These are phyloP conservation scores for Epinotia nisella DNA, from an alignment of 2,888 invertebrate species.

Conservation along the genomic window DNA sequence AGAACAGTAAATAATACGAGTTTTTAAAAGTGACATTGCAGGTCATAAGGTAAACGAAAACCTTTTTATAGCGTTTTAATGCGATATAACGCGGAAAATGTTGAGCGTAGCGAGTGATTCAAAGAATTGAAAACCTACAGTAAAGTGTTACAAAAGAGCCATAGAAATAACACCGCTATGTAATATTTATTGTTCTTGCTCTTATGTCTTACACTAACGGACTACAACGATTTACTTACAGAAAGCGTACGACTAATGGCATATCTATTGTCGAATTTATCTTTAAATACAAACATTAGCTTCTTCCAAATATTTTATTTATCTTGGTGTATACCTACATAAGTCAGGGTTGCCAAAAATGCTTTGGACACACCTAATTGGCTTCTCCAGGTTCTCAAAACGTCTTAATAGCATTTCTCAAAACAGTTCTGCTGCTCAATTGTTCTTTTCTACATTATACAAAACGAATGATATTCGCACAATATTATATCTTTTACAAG, in stretches of 20 bases:
- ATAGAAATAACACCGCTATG: neutral
- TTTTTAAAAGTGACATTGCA: neutral
- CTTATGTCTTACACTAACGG: conserved; percentile 54
- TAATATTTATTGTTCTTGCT: conserved; percentile 10
- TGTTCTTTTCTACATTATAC: neutral
- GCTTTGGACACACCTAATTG: neutral
- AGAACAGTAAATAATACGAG: conserved; percentile 1
- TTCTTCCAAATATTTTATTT: conserved; percentile 44
- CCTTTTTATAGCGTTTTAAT: neutral
- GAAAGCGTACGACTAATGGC: conserved; percentile 57
- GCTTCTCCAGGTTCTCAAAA: neutral
- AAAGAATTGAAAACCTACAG: neutral
- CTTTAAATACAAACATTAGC: conserved; percentile 45
- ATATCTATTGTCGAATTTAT: conserved; percentile 60
- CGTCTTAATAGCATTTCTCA: too few species aligned
- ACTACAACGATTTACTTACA: conserved; percentile 52
- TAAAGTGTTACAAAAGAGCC: neutral
- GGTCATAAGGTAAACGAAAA: neutral
- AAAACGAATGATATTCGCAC: neutral
- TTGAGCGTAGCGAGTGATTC: conserved; percentile 6
- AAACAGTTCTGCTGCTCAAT: neutral
- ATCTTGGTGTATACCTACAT: neutral
- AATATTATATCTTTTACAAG: neutral
- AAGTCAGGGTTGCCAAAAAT: neutral
- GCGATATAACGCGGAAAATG: neutral